Conservation (phyloP, 2,113 vertebrate species). For the Aspiorhynchus laticeps region DNA sequence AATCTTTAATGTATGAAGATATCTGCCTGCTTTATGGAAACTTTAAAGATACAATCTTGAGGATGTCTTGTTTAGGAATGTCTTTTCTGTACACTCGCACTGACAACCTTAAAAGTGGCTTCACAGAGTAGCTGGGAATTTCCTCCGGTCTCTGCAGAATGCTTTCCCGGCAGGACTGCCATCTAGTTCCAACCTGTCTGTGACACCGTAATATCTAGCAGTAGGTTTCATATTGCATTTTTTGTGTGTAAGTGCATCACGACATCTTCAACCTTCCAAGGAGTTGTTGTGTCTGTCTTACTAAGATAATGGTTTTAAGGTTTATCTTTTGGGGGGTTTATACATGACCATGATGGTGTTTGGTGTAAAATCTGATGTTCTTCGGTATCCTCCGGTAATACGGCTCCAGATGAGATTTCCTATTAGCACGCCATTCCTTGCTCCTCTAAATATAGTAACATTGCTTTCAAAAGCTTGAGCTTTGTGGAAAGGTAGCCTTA, state of each 20-base stretch:
- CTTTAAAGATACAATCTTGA: not conserved
- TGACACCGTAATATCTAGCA: not conserved
- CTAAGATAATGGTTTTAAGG: not conserved
- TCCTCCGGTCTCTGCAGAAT: not conserved
- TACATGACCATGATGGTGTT: constrained; percentile 20
- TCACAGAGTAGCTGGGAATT: not conserved
- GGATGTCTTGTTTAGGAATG: not conserved
- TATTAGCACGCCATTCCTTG: not conserved
- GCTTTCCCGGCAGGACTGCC: not conserved
- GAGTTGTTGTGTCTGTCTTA: not conserved
- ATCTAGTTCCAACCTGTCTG: constrained; percentile 21
- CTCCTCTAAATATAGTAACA: not conserved
- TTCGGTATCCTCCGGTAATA: constrained; percentile 38
- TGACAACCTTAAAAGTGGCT: not conserved
- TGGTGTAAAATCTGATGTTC: constrained; percentile 36
- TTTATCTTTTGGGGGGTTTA: not conserved
- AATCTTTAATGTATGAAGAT: not conserved
- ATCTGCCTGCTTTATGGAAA: not conserved
- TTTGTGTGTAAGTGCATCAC: constrained; percentile 23
- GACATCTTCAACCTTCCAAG: not conserved
- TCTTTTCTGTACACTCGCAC: not conserved
- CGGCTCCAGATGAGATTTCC: not conserved
- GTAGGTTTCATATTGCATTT: constrained; percentile 33
- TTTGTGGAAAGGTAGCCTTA: not conserved
- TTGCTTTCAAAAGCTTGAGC: not conserved